These are phyloP conservation scores for Pemphigus obesinymphae DNA, from an alignment of 1,140 invertebrate species.

Conservation along the genomic window DNA sequence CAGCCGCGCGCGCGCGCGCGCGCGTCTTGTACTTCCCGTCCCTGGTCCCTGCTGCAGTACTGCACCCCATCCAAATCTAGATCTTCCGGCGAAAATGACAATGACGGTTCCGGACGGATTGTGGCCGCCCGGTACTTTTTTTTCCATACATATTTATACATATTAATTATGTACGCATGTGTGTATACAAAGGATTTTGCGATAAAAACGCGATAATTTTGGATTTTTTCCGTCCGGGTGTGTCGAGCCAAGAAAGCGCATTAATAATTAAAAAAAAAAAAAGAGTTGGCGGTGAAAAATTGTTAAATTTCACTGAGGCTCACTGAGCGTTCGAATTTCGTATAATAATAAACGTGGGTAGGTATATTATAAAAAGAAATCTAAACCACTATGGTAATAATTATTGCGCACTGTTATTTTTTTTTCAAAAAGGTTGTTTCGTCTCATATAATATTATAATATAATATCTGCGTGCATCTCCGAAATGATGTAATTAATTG, in stretches of 20 bases:
- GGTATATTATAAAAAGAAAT: too few species aligned
- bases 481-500: neutral
- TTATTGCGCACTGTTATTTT: neutral
- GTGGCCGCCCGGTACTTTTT: neutral
- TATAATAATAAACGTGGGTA: too few species aligned
- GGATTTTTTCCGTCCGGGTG: neutral
- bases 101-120: neutral
- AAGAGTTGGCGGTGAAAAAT: neutral
- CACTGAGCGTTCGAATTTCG: neutral
- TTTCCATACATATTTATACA: neutral
- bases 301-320: neutral
- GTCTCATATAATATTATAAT: neutral
- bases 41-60: neutral
- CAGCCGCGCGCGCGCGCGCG: neutral
- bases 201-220: conserved; percentile 10
- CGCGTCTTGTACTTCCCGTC: neutral
- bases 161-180: neutral
- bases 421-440: neutral
- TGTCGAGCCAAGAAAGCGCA: neutral
- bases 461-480: too few species aligned
- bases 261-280: neutral
- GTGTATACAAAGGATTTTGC: neutral
- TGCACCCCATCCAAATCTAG: conserved; percentile 12
- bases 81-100: conserved; percentile 3
- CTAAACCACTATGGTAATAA: too few species aligned